Evolutionary conservation across 2,113 vertebrate genomes (phyloP), one percentile per base, ranked within the genome.

Genomic region (Tachysurus fulvidraco): DNA sequence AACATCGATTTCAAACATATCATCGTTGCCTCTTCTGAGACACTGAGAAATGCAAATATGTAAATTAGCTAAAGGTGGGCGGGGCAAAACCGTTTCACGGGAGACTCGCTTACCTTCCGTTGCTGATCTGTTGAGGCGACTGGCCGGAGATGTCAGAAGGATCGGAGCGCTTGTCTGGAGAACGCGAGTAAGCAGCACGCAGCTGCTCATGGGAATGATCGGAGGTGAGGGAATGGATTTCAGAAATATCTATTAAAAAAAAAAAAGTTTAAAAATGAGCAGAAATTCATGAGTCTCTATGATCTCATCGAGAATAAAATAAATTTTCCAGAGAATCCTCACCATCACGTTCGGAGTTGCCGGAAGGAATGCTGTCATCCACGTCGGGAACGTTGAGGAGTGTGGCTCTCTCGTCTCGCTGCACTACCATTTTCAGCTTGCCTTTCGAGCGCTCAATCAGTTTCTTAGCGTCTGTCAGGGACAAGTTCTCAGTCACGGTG

Each of bases 371-470:
- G 92, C 98, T 99, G 94, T 99, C 98, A 52, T 99, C 97, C 84
- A 99, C 94, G 93, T 99, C 98, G 14, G 98, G 98, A 89, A 99
- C 96, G 77, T 98, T 99, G 90, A 99, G 92, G 74, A 99, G 94
- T 0, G 98, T 99, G 46, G 96, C 97, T 88, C 96, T 94, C 64
- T 99, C 98, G 80, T 99, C 98, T 93, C 97, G 95, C 91, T 99
- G 98, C 88, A 99, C 98, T 57, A 99, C 98, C 98, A 99, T 99
- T 92, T 99, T 99, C 92, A 99, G 93, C 92, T 99, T 99, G 92
- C 98, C 98, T 95, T 99, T 99, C 90, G 98, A 99, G 92, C 97
- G 96, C 93, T 99, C 98, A 85, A 99, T 99, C 93, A 99, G 94
- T 81, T 99, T 99, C 94, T 99, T 99, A 88, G 98, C 98, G 94